Conservation (phyloP, 2,888 invertebrate genomes). For the Criorhina ranunculi region DNA sequence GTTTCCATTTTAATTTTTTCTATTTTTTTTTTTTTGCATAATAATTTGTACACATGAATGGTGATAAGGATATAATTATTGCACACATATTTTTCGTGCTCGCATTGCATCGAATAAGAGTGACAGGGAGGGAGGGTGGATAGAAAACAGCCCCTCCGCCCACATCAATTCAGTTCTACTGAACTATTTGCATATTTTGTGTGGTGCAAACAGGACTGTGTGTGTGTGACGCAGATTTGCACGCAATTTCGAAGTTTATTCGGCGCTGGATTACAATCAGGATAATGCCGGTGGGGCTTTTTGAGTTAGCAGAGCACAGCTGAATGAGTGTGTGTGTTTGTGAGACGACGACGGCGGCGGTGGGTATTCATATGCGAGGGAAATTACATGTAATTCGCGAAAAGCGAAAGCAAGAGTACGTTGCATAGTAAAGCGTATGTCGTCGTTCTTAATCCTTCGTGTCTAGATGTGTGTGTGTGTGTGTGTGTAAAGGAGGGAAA, state of each 20-base stretch:
- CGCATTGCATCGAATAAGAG: neutral
- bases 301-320: conserved; percentile 43
- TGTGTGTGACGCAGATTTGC: conserved; percentile 57
- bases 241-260: conserved; percentile 68
- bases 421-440: conserved; percentile 40
- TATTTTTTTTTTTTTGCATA: conserved; percentile 33
- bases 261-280: conserved; percentile 69
- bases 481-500: conserved; percentile 4
- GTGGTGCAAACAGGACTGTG: conserved; percentile 16
- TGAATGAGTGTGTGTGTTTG: neutral
- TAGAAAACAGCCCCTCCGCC: neutral
- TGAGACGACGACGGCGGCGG: conserved; percentile 29
- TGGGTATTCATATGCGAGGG: conserved; percentile 52
- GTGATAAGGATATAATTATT: conserved; percentile 72
- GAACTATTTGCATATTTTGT: conserved; percentile 69
- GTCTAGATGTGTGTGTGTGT: conserved; percentile 16
- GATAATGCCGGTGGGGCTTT: conserved; percentile 64
- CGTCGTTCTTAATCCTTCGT: conserved; percentile 44
- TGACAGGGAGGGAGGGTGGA: neutral
- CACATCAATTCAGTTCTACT: conserved; percentile 21
- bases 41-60: conserved; percentile 61
- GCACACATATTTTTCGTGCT: conserved; percentile 30
- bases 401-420: conserved; percentile 32
- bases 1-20: conserved; percentile 45
- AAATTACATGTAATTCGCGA: conserved; percentile 54